Base-by-base conservation (phyloP, 2,888 invertebrate species). In the Dascillus cervinus region DNA sequence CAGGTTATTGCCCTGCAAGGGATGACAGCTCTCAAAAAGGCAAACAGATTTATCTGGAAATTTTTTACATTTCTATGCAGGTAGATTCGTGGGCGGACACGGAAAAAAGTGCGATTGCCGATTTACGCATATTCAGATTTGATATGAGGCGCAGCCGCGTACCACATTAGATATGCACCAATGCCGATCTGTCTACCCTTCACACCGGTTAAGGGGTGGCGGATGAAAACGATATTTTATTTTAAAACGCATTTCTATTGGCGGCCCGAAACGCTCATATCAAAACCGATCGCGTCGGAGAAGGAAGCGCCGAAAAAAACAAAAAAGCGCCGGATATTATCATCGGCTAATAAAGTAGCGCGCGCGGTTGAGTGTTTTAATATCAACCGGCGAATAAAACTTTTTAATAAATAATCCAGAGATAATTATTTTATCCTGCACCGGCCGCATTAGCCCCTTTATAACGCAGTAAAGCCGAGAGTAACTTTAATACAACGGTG, bases 81-180 rank as follows among this genome's bases (percentile, higher is more conserved):
- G n/a, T n/a, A n/a, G n/a, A n/a, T n/a, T n/a, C n/a, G n/a, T n/a
- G n/a, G n/a, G n/a, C n/a, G n/a, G n/a, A n/a, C n/a, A n/a, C n/a
- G n/a, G n/a, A n/a, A n/a, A n/a, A n/a, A n/a, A n/a, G n/a, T n/a
- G n/a, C n/a, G n/a, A n/a, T n/a, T n/a, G n/a, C n/a, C n/a, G 26
- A 24, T 22, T 35, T 26, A 55, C 56, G 55, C 55, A 56, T 58
- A 60, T 60, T 59, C 58, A 59, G 58, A 60, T 62, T 61, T 58
- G 52, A 54, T 56, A 53, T 2, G 27, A 6, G 22, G 62, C 62
- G 62, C 58, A 59, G 58, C 37, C 60, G 58, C 62, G 56, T 48
- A 49, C 29, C 56, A 55, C 55, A 61, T 64, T 65, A 73, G 72
- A 53, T 71, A 68, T 59, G 63, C 65, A 46, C 60, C 64, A 64